Conservation (phyloP, 2,888 invertebrate genomes). For the Macrosiphum euphorbiae region DNA sequence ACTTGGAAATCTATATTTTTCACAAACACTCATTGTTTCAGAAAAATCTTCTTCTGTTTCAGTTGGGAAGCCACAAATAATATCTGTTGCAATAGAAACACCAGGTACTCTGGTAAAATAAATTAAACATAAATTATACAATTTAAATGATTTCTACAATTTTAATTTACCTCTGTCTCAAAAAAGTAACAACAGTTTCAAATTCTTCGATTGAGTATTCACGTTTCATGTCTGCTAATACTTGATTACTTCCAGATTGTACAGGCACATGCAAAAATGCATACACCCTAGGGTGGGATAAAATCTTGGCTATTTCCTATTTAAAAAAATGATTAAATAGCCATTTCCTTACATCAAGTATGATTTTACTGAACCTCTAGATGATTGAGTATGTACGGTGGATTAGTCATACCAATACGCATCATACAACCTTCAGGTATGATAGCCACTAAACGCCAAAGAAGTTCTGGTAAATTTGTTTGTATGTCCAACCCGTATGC, state of each 20-base stretch:
- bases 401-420: constrained; percentile 97
- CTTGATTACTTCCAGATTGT: constrained; percentile 96
- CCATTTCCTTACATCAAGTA: not conserved
- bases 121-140: not conserved
- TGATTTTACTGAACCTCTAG: constrained; percentile 74
- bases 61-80: constrained; percentile 98
- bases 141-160: not conserved
- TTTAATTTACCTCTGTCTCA: constrained; percentile 77
- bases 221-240: constrained; percentile 94
- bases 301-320: constrained; percentile 85
- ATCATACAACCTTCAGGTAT: constrained; percentile 83
- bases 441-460: constrained; percentile 86
- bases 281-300: constrained; percentile 91
- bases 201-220: constrained; percentile 94
- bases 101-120: constrained; percentile 80
- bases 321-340: constrained; percentile 59
- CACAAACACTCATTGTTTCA: constrained; percentile 86
- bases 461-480: constrained; percentile 85
- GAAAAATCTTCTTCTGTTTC: constrained; percentile 93
- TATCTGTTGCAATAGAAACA: constrained; percentile 95
- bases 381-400: constrained; percentile 97
- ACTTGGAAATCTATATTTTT: constrained; percentile 89
- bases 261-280: constrained; percentile 98
- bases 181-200: constrained; percentile 86
- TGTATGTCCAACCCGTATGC: constrained; percentile 97